These are phyloP conservation scores for Neodontobutis hainanensis DNA, from an alignment of 2,113 vertebrate species.

Conservation along the genomic window DNA sequence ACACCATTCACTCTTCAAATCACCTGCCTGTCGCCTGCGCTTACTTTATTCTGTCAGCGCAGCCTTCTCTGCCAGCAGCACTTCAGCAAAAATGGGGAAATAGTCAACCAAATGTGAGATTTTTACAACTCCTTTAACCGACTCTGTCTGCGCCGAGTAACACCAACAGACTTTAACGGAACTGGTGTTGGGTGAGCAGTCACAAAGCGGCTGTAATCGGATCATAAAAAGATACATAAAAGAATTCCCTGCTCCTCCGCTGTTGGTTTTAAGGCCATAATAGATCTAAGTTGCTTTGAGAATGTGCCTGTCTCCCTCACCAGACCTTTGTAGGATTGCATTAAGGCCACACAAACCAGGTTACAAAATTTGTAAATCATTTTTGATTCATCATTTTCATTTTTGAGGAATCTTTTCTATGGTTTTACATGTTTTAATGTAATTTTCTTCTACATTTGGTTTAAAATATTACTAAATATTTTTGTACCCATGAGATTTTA, in stretches of 20 bases:
- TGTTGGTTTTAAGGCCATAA: conserved; percentile 7
- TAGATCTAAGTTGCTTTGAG: conserved; percentile 46
- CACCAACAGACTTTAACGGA: neutral
- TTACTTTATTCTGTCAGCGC: neutral
- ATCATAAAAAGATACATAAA: conserved; percentile 17
- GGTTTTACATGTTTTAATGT: too few species aligned
- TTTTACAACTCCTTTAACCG: conserved; percentile 25
- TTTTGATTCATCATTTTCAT: too few species aligned
- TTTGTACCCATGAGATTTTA: too few species aligned
- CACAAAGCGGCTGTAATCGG: conserved; percentile 20
- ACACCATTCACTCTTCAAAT: conserved; percentile 25
- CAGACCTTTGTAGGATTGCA: conserved; percentile 21
- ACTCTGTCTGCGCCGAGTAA: conserved; percentile 15
- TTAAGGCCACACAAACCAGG: conserved; percentile 16
- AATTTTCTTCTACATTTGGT: too few species aligned
- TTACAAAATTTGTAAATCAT: too few species aligned
- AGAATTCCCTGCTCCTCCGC: neutral
- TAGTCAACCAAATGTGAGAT: neutral
- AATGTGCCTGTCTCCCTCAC: conserved; percentile 13
- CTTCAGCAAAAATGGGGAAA: conserved; percentile 4
- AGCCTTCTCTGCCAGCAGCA: neutral
- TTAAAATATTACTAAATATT: too few species aligned
- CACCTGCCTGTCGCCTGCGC: conserved; percentile 7
- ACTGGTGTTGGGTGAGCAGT: neutral
- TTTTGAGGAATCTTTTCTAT: too few species aligned